phyloP scores from a whole-genome alignment of 2,113 vertebrate genomes.

The Dunckerocampus dactyliophorus region DNA sequence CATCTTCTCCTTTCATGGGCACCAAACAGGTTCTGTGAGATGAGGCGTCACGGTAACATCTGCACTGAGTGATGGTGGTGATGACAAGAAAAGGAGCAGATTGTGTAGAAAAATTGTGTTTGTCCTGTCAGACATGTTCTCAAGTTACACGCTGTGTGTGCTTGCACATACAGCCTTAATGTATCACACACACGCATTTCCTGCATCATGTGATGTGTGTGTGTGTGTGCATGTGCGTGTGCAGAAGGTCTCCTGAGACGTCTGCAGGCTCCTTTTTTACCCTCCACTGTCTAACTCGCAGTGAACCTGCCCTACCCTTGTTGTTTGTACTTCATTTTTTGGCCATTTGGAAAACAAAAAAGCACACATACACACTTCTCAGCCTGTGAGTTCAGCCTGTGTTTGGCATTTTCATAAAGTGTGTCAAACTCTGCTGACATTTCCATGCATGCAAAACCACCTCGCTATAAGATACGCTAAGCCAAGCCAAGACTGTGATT shows the following conservation, averaged over 20 bases:
- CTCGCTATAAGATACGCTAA: background rate
- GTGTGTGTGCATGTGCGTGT: too few relatives aligned
- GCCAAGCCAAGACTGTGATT: background rate
- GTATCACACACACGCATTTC: conserved; percentile 30
- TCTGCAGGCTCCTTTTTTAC: conserved; percentile 1
- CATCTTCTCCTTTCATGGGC: too few relatives aligned
- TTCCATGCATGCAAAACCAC: conserved; percentile 56
- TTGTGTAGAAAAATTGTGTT: conserved; percentile 10
- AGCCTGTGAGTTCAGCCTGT: background rate
- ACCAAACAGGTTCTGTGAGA: conserved; percentile 40
- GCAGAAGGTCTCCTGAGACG: conserved; percentile 23
- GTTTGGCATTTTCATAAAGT: conserved; percentile 54
- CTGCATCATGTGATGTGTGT: conserved; percentile 31
- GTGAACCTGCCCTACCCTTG: conserved; percentile 12
- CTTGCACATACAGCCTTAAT: conserved; percentile 9
- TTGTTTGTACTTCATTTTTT: conserved; percentile 13
- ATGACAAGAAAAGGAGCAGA: too few relatives aligned
- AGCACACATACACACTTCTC: background rate
- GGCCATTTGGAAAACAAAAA: conserved; percentile 16
- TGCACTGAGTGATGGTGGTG: background rate
- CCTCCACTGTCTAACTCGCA: conserved; percentile 3
- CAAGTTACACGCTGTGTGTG: conserved; percentile 12
- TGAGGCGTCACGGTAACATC: conserved; percentile 18
- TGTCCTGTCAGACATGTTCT: conserved; percentile 39
- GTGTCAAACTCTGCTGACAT: conserved; percentile 33